Percentiles rank a stretch among this genome's conserved stretches.
Conservation (phyloP, 2,113 vertebrate genomes). For the Thamnaconus septentrionalis region DNA sequence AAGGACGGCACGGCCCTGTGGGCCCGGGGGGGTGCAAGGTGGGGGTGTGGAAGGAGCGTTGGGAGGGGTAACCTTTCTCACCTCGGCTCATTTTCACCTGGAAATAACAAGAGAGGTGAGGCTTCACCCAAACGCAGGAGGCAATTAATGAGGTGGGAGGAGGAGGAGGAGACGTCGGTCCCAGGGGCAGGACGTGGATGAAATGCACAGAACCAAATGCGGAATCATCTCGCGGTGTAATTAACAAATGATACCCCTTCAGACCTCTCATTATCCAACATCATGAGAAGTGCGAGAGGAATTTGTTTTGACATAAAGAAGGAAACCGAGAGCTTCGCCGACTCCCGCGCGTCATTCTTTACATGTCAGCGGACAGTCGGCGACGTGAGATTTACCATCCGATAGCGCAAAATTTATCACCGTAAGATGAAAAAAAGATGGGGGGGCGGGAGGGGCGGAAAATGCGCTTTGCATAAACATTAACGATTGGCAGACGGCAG, state of each 20-base stretch:
- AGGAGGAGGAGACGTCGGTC: conserved; percentile 20
- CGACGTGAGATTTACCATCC: too few species aligned
- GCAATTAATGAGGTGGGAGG: conserved; percentile 58
- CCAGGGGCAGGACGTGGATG: conserved; percentile 33
- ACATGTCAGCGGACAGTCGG: too few species aligned
- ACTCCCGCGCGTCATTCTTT: too few species aligned
- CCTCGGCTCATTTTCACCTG: conserved; percentile 72
- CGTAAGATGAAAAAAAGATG: too few species aligned
- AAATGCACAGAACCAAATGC: conserved; percentile 18
- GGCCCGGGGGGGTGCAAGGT: conserved; percentile 7
- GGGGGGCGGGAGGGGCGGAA: neutral
- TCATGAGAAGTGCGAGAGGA: conserved; percentile 17
- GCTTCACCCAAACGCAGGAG: conserved; percentile 55
- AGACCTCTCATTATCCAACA: conserved; percentile 2
- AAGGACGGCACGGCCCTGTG: conserved; percentile 48
- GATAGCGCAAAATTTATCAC: too few species aligned
- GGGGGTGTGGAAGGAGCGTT: too few species aligned
- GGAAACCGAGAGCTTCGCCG: too few species aligned
- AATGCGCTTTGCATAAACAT: conserved; percentile 42
- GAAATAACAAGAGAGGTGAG: conserved; percentile 67
- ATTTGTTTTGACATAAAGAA: conserved; percentile 3
- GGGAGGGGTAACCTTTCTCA: conserved; percentile 60
- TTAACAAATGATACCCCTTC: conserved; percentile 59
- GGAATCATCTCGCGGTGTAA: conserved; percentile 55
- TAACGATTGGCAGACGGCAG: conserved; percentile 48